A percentile compares a stretch with the other conserved stretches of the same genome.
These are phyloP conservation scores for Manacus vitellinus DNA, from an alignment of 2,113 vertebrate species.

Conservation along the genomic window DNA sequence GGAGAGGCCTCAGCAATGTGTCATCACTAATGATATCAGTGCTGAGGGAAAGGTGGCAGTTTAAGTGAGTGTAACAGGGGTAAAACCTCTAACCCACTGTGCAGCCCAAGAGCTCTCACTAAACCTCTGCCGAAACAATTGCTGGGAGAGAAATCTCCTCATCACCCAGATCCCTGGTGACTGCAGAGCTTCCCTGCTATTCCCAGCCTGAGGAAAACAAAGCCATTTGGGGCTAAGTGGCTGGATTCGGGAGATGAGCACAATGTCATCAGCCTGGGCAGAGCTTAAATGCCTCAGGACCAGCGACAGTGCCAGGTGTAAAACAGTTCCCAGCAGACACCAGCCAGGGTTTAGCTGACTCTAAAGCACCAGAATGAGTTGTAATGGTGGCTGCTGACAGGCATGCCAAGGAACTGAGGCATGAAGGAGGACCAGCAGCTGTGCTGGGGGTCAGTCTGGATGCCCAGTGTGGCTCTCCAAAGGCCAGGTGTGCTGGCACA, in stretches of 20 bases:
- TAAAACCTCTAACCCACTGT: conserved; percentile 35
- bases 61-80: conserved; percentile 38
- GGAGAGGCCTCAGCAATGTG: conserved; percentile 20
- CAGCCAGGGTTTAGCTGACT: background rate
- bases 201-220: background rate
- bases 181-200: background rate
- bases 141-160: background rate
- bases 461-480: background rate
- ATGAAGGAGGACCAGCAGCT: rapidly evolving
- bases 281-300: background rate
- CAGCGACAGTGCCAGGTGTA: rapidly evolving
- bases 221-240: background rate
- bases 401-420: background rate
- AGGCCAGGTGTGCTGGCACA: background rate
- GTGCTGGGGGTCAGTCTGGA: background rate
- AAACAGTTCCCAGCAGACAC: background rate
- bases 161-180: background rate
- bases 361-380: background rate
- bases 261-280: background rate
- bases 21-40: conserved; percentile 35
- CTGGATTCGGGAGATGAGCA: background rate
- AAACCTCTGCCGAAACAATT: conserved; percentile 8
- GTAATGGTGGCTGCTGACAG: background rate
- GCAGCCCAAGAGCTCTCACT: conserved; percentile 7
- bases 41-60: conserved; percentile 36